phyloP scores from a whole-genome alignment of 2,888 invertebrate species.

The Amblyteles armatorius region DNA sequence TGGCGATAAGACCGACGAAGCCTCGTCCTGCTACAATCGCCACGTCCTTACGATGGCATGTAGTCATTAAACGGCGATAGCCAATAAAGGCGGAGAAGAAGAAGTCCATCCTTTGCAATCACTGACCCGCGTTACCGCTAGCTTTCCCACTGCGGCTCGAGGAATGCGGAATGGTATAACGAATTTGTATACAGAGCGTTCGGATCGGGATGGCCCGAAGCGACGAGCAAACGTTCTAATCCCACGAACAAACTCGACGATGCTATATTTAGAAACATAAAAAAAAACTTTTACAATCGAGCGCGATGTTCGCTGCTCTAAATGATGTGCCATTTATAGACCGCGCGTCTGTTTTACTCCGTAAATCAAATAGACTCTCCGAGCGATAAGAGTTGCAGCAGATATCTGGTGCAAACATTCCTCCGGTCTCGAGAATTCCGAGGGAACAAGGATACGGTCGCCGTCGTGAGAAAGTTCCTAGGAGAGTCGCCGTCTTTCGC shows the following conservation, averaged over 20 bases:
- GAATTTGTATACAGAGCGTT: background rate
- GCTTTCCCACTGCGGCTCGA: too few species aligned
- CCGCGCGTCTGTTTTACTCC: background rate
- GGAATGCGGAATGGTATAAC: background rate
- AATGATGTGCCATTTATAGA: background rate
- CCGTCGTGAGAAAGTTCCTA: slow-evolving; percentile 1
- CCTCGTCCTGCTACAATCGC: too few species aligned
- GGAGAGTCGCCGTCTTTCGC: background rate
- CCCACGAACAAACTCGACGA: background rate
- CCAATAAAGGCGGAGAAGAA: background rate
- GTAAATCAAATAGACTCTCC: background rate
- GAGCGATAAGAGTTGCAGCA: background rate
- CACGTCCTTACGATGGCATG: too few species aligned
- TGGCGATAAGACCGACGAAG: too few species aligned
- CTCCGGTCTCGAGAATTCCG: slow-evolving; percentile 12
- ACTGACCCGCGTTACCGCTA: background rate
- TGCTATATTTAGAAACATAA: background rate
- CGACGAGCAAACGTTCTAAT: background rate
- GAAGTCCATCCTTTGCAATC: background rate
- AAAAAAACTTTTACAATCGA: background rate
- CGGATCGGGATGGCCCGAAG: background rate
- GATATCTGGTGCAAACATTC: background rate
- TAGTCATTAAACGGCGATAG: too few species aligned
- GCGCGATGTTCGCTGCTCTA: background rate
- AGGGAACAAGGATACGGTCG: background rate